Evolutionary conservation across 2,888 invertebrate genomes (phyloP).

Genomic region (Rhamnusium bicolor): DNA sequence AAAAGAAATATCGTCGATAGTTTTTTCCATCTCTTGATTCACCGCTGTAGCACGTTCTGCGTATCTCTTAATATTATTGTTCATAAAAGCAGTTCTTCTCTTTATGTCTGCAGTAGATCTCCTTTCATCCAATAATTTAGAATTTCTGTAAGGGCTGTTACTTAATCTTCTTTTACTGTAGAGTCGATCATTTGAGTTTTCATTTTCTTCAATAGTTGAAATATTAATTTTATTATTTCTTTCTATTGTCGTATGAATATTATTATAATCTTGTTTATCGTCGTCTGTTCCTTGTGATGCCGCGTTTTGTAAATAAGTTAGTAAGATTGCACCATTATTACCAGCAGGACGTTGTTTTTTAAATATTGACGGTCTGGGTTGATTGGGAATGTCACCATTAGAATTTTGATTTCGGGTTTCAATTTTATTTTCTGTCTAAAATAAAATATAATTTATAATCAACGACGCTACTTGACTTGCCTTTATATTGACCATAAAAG

Average conservation of each 20-base stretch:
- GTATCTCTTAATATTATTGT: slow-evolving; percentile 78
- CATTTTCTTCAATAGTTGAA: slow-evolving; percentile 34
- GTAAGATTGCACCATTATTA: slow-evolving; percentile 20
- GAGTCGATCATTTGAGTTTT: slow-evolving; percentile 48
- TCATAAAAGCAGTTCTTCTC: slow-evolving; percentile 79
- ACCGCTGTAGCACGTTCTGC: slow-evolving; percentile 80
- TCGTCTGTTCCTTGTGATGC: slow-evolving; percentile 23
- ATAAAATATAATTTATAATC: background rate
- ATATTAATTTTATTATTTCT: slow-evolving; percentile 10
- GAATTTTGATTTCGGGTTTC: background rate
- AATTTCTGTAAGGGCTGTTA: slow-evolving; percentile 44
- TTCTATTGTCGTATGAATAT: slow-evolving; percentile 1
- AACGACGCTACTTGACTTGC: no score
- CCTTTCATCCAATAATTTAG: slow-evolving; percentile 50
- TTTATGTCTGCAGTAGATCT: slow-evolving; percentile 62
- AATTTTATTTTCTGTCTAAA: slow-evolving; percentile 8
- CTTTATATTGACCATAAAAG: no score
- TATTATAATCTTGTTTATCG: background rate
- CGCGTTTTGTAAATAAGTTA: slow-evolving; percentile 33
- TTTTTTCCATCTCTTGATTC: slow-evolving; percentile 84
- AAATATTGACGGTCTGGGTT: slow-evolving; percentile 46
- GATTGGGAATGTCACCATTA: slow-evolving; percentile 15
- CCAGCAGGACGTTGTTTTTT: slow-evolving; percentile 45
- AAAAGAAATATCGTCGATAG: slow-evolving; percentile 88
- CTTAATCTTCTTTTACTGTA: slow-evolving; percentile 54